A percentile compares a stretch with the other conserved stretches of the same genome.
Conservation (phyloP, 2,797 vertebrate species). For the Acanthurus lineatus region DNA sequence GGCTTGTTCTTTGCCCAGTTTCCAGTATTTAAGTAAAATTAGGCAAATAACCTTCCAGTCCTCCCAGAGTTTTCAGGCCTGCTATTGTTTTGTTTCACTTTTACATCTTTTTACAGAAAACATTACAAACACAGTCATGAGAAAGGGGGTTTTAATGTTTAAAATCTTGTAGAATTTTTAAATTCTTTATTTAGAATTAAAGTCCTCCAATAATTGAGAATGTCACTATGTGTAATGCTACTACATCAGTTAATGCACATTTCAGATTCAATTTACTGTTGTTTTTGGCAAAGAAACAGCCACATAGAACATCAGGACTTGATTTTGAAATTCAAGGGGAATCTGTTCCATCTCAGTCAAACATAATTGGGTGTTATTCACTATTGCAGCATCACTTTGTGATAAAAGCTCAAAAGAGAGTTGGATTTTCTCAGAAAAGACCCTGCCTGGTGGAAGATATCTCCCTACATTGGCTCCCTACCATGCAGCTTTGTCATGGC, state of each 20-base stretch:
- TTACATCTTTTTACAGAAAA: too few relatives aligned
- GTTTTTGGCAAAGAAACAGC: background rate
- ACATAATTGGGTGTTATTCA: background rate
- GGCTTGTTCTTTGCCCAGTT: too few relatives aligned
- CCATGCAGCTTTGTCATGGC: slow-evolving; percentile 34
- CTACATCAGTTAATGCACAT: background rate
- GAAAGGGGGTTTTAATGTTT: too few relatives aligned
- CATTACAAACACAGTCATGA: too few relatives aligned
- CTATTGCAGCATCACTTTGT: background rate
- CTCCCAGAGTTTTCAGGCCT: too few relatives aligned
- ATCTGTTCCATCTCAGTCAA: background rate
- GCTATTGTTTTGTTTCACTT: too few relatives aligned
- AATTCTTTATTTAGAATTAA: too few relatives aligned
- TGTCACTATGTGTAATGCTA: too few relatives aligned
- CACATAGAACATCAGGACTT: background rate
- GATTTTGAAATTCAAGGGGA: slow-evolving; percentile 2
- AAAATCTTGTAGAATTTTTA: too few relatives aligned
- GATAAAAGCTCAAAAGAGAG: background rate
- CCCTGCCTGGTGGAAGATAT: background rate
- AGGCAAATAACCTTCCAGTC: too few relatives aligned
- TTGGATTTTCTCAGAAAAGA: slow-evolving; percentile 7
- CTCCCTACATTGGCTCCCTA: slow-evolving; percentile 9
- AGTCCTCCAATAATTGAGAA: too few relatives aligned
- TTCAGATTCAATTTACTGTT: background rate
- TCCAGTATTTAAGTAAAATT: too few relatives aligned